phyloP scores from a whole-genome alignment of 2,797 vertebrate genomes.

The Spinus pinus region DNA sequence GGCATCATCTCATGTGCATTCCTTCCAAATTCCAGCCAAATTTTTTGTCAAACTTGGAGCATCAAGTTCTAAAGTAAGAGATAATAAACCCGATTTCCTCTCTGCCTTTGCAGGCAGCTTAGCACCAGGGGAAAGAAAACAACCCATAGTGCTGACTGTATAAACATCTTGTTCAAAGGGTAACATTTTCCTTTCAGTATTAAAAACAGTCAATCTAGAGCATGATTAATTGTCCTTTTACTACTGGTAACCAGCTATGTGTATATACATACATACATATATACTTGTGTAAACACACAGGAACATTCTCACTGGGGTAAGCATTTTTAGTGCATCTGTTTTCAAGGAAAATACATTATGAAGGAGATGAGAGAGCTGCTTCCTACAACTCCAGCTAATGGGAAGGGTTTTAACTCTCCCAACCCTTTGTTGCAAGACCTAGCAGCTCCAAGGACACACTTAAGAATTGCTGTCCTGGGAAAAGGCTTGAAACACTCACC shows the following conservation, averaged over 20 bases:
- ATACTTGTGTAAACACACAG: background rate
- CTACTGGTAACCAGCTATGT: background rate
- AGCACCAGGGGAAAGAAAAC: background rate
- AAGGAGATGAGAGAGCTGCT: background rate
- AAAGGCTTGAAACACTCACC: background rate
- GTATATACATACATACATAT: background rate
- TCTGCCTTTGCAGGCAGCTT: slow-evolving; percentile 31
- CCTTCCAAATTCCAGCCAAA: slow-evolving; percentile 15
- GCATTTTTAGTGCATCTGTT: background rate
- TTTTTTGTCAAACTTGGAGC: background rate
- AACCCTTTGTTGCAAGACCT: background rate
- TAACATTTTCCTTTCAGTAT: slow-evolving; percentile 18
- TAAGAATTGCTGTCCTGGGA: background rate
- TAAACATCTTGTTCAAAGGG: slow-evolving; percentile 40
- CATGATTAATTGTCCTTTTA: slow-evolving; percentile 6
- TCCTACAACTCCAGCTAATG: background rate
- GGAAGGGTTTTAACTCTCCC: background rate
- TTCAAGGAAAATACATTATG: background rate
- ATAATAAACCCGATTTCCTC: background rate
- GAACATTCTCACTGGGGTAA: background rate
- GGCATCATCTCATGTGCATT: background rate
- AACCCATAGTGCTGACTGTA: background rate
- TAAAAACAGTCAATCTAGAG: slow-evolving; percentile 17
- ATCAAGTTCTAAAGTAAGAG: background rate
- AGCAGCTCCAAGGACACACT: rapidly evolving